A percentile compares a stretch with the other conserved stretches of the same genome.
These are phyloP conservation scores for Platalea minor DNA, from an alignment of 2,797 vertebrate species.

Conservation along the genomic window DNA sequence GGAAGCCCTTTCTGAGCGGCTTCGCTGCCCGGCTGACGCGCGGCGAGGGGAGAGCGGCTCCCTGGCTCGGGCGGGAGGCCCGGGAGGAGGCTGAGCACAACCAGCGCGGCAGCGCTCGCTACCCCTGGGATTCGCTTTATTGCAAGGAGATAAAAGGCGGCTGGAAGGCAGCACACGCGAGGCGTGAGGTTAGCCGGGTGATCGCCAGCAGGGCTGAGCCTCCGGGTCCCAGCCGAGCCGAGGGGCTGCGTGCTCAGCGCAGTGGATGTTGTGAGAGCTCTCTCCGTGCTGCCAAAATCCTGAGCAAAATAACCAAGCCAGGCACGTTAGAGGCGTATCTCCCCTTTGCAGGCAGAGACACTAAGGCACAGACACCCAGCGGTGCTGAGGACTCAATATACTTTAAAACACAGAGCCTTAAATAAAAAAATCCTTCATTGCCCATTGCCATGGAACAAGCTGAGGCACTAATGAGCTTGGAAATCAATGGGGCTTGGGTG, in stretches of 20 bases:
- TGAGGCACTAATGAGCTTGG: background rate
- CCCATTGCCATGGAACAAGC: background rate
- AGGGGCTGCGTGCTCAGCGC: background rate
- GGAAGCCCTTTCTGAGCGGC: background rate
- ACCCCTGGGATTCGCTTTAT: background rate
- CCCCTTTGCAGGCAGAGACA: background rate
- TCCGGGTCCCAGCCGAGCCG: rapidly evolving
- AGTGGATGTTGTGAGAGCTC: rapidly evolving
- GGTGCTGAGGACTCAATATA: rapidly evolving
- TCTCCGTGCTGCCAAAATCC: background rate
- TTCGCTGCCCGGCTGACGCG: background rate
- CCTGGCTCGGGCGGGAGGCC: background rate
- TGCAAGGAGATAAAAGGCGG: background rate
- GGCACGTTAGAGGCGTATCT: background rate
- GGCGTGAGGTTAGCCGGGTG: too few species aligned
- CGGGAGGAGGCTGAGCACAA: background rate
- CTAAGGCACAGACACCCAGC: background rate
- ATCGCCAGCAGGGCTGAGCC: too few species aligned
- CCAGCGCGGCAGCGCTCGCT: background rate
- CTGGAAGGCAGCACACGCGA: rapidly evolving
- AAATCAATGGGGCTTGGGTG: background rate
- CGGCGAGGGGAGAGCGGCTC: background rate
- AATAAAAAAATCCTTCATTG: background rate
- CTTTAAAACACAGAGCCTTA: background rate
- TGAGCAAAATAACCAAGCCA: background rate